These are phyloP conservation scores for Emydoidea blandingii DNA, from an alignment of 2,797 vertebrate species.

Conservation along the genomic window DNA sequence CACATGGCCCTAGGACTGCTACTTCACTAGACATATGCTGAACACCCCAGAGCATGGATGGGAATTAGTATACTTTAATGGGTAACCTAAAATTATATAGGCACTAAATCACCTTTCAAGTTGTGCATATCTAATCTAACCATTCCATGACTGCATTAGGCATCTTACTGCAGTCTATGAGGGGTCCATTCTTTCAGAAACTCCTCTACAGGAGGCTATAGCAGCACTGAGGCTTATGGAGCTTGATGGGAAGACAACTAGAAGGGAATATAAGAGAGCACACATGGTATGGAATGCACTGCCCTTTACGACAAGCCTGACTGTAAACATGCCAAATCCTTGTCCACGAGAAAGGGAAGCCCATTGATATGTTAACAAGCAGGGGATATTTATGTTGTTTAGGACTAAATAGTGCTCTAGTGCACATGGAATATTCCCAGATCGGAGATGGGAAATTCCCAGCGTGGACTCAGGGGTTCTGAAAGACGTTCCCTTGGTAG, in stretches of 20 bases:
- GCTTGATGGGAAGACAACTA: background rate
- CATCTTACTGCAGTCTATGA: background rate
- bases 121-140: background rate
- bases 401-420: background rate
- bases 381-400: background rate
- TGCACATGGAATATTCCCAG: background rate
- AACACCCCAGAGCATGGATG: background rate
- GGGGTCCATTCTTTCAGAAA: background rate
- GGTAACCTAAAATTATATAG: background rate
- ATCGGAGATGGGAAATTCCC: background rate
- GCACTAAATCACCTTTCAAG: background rate
- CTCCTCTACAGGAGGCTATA: background rate
- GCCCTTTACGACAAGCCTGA: too few species aligned
- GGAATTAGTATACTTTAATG: background rate
- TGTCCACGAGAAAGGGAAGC: background rate
- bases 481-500: fast-evolving
- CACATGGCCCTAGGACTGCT: background rate
- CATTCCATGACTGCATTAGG: background rate
- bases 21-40: background rate
- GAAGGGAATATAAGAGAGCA: background rate
- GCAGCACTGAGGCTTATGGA: background rate
- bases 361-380: background rate
- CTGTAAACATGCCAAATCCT: background rate
- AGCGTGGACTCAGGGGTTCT: fast-evolving
- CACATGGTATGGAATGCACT: background rate